Evolutionary conservation across 2,797 vertebrate species (phyloP), one percentile per base, ranked within the genome.

Genomic region (Acestrorhynchus altus): DNA sequence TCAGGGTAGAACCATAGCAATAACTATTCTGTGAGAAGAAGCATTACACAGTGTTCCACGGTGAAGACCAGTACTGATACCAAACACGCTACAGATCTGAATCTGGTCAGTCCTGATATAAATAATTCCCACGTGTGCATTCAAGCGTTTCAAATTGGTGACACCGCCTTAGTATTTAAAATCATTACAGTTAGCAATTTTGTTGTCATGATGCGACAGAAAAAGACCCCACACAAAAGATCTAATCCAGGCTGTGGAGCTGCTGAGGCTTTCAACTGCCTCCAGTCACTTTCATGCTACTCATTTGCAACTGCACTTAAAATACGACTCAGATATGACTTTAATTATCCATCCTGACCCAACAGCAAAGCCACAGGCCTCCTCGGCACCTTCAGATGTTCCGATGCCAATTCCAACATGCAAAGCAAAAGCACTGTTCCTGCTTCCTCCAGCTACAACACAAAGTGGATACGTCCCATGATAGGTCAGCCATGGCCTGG

Each of bases 401-500:
- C 44, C n/a, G 16, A 59, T 7, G 63, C 11, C 35, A 47, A 47
- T 73, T 64, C 52, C 63, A 60, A 56, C 77, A 73, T 59, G 63
- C 70, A 79, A 65, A 72, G 40, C 20, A 0, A 13, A 44, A 11
- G 10, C 4, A 16, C 31, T 26, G 42, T 79, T 79, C 77, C 77
- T 49, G 26, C 54, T 79, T 74, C 64, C 77, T 61, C 9, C 39
- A 11, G 10, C 8, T 6, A 22, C 5, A 64, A 16, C 16, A 18
- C 16, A n/a, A 39, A 40, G n/a, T n/a, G n/a, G n/a, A n/a, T n/a
- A n/a, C n/a, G n/a, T n/a, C n/a, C n/a, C n/a, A n/a, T n/a, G n/a
- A n/a, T n/a, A 13, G 39, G 11, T 40, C 10, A 44, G 39, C n/a
- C n/a, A n/a, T n/a, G n/a, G n/a, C n/a, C n/a, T n/a, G n/a, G n/a